Base-by-base conservation (phyloP, 2,888 invertebrate genomes). In the Harpalus rubripes region DNA sequence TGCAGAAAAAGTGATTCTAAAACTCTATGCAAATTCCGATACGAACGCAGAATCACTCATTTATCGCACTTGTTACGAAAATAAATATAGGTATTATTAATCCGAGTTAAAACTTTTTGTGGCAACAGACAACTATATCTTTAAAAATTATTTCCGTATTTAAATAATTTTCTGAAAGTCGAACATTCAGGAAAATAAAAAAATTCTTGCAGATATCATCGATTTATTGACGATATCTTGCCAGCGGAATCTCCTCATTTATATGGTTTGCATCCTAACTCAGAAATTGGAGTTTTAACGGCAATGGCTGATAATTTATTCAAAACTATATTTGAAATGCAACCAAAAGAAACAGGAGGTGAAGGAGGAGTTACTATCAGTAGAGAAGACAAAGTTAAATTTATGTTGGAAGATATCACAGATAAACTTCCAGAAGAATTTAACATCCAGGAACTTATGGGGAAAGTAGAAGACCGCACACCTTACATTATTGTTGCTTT, bases 181-280 rank as follows among this genome's bases (percentile, higher is more conserved):
- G n/a, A n/a, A n/a, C n/a, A n/a, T n/a, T n/a, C n/a, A n/a, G n/a
- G n/a, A n/a, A n/a, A n/a, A n/a, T n/a, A n/a, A n/a, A n/a, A n/a
- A n/a, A n/a, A n/a, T 72, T 16, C 22, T 58, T 82, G 1, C 7
- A 83, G 83, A 0, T 98, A 98, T 91, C 98, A 98, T 89, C 91
- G 92, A 81, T 98, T 98, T 90, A 95, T 98, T 65, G 98, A 98
- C 89, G 96, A 97, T 87, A 94, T 93, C 88, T 91, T 98, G 32
- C 98, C 98, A 0, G 93, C 95, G 0, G 98, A 98, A 91, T 96
- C 97, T 79, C 98, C 98, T 0, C 94, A 96, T 88, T 92, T 98
- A 15, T 98, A 98, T 89, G 98, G 98, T 0, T 92, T 98, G 18
- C 98, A 98, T 91, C 96, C 98, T 0, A 98, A 98, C 90, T 98